Base-by-base conservation (phyloP, 2,797 vertebrate species). In the Nyctalus aviator region DNA sequence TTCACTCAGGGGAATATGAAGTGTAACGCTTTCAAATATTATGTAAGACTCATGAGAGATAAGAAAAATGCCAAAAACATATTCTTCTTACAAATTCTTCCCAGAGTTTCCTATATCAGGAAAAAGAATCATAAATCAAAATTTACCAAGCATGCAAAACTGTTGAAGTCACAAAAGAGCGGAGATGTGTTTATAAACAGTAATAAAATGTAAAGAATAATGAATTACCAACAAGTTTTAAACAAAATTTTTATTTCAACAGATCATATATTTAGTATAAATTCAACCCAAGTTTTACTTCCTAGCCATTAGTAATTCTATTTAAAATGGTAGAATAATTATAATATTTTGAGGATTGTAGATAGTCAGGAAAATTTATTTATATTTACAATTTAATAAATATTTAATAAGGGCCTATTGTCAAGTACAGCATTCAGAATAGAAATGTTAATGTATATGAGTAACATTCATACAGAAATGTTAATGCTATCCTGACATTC, bases 271-370 rank as follows among this genome's bases (percentile, higher is more conserved):
- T 68, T 90, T 23, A 20, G 50, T 46, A 57, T 82, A 62, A 88
- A 87, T 53, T 57, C 20, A 91, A 73, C 10, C 4, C 20, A 84
- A 41, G 3, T 21, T 62, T 81, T 50, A 72, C 46, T 64, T 75
- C 89, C 64, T 75, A 75, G 12, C 10, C 50, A 37, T 14, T 69
- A 6, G 14, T 37, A 93, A 30, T 41, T 84, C 48, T 41, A 64
- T 64, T 78, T 94, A 88, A 82, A 88, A 73, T 55, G 35, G 15
- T 44, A 93, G 11, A 79, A 57, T 78, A 91, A 78, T 64, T 81
- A 6, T 4, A 77, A 30, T n/a, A 84, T 82, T 90, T 81, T 78
- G 32, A 82, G 72, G 35, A 57, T 66, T 88, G 35, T 85, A 10
- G 41, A n/a, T 84, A 44, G 66, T 76, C 20, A 44, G 30, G 25